Base-by-base conservation (phyloP, 2,113 vertebrate genomes). In the Stegastes partitus region DNA sequence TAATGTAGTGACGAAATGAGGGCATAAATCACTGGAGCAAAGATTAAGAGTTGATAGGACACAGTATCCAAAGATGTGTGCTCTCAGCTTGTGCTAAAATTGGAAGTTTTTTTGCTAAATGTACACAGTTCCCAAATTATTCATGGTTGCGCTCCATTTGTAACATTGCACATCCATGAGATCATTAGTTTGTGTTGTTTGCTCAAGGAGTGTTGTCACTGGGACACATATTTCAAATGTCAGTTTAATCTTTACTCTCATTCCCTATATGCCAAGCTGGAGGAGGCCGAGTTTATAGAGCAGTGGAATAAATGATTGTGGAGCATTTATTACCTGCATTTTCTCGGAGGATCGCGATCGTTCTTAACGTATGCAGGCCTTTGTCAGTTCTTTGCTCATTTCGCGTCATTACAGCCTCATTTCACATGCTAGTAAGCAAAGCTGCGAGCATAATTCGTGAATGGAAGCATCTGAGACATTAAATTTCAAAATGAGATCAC, bases 21-120 rank as follows among this genome's bases (percentile, higher is more conserved):
- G 42, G 31, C 39, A 82, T 74, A 61, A 28, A 79, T 84, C 49
- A 80, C 25, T 18, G 21, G 34, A 54, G 68, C 14, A 44, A n/a
- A 59, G 26, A 64, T 47, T 54, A 44, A 47, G 49, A 26, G 11
- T 56, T 28, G 58, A 64, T 56, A 61, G 12, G 21, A 54, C 49
- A 26, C 49, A 14, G 25, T 22, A 34, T 66, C 11, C 28, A 42
- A 53, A 16, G 7, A 62, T 55, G 22, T 73, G 45, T 45, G 26
- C n/a, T 37, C 19, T 56, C 39, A 45, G 47, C n/a, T 34, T 44
- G 16, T 45, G n/a, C 5, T 70, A 22, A 11, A 50, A 14, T 68
- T 39, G 42, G 55, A 23, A 31, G 34, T 47, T 59, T 65, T 47
- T 59, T 65, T 62, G 42, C 45, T 16, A 56, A 56, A 51, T 51